Base-by-base conservation (phyloP, 2,888 invertebrate genomes). In the Acanthosepion esculentum region DNA sequence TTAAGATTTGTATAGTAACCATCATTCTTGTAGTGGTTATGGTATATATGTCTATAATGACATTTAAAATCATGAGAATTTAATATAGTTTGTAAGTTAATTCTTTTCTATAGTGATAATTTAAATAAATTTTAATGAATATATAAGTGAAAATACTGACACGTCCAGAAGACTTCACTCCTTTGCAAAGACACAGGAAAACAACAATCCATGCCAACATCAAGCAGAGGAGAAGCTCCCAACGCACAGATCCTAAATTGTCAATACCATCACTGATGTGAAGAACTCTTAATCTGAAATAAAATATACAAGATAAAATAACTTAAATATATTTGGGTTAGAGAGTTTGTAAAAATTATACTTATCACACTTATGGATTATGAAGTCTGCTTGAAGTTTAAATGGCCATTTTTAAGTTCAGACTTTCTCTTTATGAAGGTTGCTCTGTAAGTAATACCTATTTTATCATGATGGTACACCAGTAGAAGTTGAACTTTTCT, bases 111-210 rank as follows among this genome's bases (percentile, higher is more conserved):
- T 50, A 41, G 41, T 48, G 48, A 48, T 15, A 29, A 26, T 41
- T 94, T 41, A 33, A 94, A 33, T 41, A 33, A 94, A 33, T 78
- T 78, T 78, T 33, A n/a, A 78, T 78, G n/a, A 78, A 78, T 33
- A n/a, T 78, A 33, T 50, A 23, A 92, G 41, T 50, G 7, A 53
- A 23, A 26, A 41, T 78, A 50, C 95, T 94, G 94, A 96, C 96
- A 95, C 95, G 95, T 92, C 96, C 96, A 26, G 96, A 96, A 20
- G 96, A 96, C 95, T 96, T 96, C 94, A 96, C 96, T 26, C 96
- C 96, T 95, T 96, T 96, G 95, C 95, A 96, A n/a, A 96, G 95
- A 94, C 96, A 96, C 48, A 96, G 95, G 94, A 96, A 96, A 48
- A 96, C 96, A 26, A 96, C 91, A 48, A 96, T 59, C 96, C 96